Evolutionary conservation across 2,113 vertebrate genomes (phyloP).

Genomic region (Nesospiza acunhae): DNA sequence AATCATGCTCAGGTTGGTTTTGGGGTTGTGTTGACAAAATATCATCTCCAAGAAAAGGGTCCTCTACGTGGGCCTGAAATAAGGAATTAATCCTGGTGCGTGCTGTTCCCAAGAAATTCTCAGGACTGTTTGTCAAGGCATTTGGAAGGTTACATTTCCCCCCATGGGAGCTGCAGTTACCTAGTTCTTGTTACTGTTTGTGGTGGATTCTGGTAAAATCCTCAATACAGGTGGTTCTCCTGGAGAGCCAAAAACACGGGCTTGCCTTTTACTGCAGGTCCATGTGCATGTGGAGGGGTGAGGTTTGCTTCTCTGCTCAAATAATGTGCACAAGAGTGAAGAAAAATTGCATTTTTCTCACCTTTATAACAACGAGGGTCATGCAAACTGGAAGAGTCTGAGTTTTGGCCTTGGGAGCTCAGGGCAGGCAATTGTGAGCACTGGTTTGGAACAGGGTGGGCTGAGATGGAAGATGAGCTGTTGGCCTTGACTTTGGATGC

Average conservation of each 20-base stretch:
- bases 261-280: background rate
- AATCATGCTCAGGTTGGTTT: background rate
- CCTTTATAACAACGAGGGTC: background rate
- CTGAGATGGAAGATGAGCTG: background rate
- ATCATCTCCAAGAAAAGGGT: background rate
- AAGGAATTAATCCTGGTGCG: background rate
- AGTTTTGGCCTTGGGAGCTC: background rate
- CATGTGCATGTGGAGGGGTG: accelerated
- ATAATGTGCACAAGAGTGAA: accelerated
- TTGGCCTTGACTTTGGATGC: background rate
- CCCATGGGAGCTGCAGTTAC: background rate
- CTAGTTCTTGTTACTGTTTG: background rate
- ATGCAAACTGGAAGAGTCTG: background rate
- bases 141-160: background rate
- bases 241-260: no score
- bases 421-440: background rate
- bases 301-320: background rate
- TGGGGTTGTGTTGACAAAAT: background rate
- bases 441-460: background rate
- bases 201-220: background rate
- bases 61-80: background rate
- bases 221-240: background rate
- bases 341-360: background rate
- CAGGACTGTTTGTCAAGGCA: background rate
- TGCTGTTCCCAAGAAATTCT: background rate